phyloP scores from a whole-genome alignment of 1,140 invertebrate species.

The Campoletis sonorensis region DNA sequence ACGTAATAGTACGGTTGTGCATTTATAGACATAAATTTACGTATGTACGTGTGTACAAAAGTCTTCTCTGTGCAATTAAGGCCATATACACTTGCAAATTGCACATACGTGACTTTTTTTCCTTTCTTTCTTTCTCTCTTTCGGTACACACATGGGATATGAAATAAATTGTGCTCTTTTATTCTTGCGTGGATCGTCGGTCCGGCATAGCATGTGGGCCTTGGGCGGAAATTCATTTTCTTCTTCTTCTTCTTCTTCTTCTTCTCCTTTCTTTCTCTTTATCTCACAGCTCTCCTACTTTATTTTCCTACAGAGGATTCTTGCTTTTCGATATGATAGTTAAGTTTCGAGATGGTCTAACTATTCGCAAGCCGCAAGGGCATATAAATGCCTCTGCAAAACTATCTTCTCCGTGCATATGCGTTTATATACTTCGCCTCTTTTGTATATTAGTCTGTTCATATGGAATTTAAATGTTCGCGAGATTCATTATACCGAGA shows the following conservation, averaged over 20 bases:
- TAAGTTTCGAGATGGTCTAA: background rate
- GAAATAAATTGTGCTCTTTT: slow-evolving; percentile 34
- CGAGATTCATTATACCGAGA: background rate
- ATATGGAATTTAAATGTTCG: background rate
- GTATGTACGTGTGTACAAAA: background rate
- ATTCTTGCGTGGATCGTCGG: background rate
- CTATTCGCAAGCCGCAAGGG: background rate
- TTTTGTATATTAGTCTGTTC: background rate
- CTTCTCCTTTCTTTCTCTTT: background rate
- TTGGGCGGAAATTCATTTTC: slow-evolving; percentile 29
- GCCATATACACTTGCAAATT: slow-evolving; percentile 63
- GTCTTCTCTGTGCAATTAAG: slow-evolving; percentile 64
- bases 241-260: background rate
- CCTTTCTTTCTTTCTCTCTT: slow-evolving; percentile 50
- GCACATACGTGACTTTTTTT: slow-evolving; percentile 56
- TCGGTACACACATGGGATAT: slow-evolving; percentile 31
- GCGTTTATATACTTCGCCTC: background rate
- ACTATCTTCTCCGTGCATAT: background rate
- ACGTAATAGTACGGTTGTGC: background rate
- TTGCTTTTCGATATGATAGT: slow-evolving; percentile 9
- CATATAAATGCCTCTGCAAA: background rate
- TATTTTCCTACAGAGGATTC: background rate
- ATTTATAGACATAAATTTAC: slow-evolving; percentile 6
- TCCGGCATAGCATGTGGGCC: background rate
- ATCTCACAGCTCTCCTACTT: background rate